These are phyloP conservation scores for Rhabdomys dilectus DNA, from an alignment of 2,113 vertebrate species.

Conservation along the genomic window DNA sequence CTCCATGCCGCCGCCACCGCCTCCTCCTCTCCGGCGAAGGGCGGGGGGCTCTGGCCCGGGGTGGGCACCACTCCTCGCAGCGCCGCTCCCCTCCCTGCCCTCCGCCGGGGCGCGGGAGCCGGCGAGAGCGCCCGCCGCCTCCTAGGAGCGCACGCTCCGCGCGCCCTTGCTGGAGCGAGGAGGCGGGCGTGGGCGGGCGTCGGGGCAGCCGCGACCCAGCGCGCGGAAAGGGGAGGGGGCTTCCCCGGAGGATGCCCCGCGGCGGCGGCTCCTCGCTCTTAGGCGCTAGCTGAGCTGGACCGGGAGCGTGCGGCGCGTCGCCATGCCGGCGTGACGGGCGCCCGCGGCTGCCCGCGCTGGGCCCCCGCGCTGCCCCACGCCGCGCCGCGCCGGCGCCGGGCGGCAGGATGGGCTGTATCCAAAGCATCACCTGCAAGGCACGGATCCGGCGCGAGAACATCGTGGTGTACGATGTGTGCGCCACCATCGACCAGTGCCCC, in stretches of 20 bases:
- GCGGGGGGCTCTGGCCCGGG: constrained; percentile 75
- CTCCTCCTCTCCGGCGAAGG: constrained; percentile 73
- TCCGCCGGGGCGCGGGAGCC: constrained; percentile 66
- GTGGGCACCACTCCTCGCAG: constrained; percentile 60
- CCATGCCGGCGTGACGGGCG: constrained; percentile 80
- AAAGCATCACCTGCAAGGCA: constrained; percentile 97
- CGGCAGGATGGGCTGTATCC: constrained; percentile 95
- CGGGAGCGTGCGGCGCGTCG: constrained; percentile 70
- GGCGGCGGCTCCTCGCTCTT: constrained; percentile 41
- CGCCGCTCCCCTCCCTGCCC: constrained; percentile 71
- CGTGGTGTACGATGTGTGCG: constrained; percentile 95
- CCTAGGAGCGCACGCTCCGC: constrained; percentile 66
- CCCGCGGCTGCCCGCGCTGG: constrained; percentile 67
- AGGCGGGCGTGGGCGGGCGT: constrained; percentile 76
- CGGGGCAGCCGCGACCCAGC: constrained; percentile 65
- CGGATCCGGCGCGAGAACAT: constrained; percentile 97
- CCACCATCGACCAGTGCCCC: constrained; percentile 96
- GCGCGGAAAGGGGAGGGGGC: constrained; percentile 69
- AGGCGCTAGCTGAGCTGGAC: constrained; percentile 64
- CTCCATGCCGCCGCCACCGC: constrained; percentile 71
- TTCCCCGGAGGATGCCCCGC: constrained; percentile 78
- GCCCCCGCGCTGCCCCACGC: constrained; percentile 75
- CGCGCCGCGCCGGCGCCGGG: constrained; percentile 75
- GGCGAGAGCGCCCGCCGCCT: constrained; percentile 61
- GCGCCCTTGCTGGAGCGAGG: constrained; percentile 66